Evolutionary conservation across 2,113 vertebrate genomes (phyloP).

Genomic region (Tupaia chinensis): DNA sequence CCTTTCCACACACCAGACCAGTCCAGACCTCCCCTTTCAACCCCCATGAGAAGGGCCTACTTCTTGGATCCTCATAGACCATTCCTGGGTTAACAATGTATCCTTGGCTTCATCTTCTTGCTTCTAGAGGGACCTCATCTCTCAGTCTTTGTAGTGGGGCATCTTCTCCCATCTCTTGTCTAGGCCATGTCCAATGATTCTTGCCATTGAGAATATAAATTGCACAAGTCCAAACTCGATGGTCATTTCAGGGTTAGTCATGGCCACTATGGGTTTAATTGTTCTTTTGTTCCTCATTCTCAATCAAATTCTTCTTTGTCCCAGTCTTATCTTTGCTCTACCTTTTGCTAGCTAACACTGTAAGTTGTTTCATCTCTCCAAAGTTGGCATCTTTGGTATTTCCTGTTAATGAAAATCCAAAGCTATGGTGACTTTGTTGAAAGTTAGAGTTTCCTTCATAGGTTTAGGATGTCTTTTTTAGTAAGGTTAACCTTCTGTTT

Average conservation of each 20-base stretch:
- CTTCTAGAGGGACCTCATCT: not conserved
- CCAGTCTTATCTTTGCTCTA: not conserved
- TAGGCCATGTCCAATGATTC: not conserved
- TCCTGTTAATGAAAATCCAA: not conserved
- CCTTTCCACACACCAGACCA: not conserved
- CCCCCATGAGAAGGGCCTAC: accelerated
- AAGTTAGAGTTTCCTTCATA: not conserved
- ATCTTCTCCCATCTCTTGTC: not conserved
- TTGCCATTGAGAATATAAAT: not conserved
- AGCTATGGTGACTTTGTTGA: not conserved
- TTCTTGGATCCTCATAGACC: not conserved
- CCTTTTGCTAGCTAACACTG: not conserved
- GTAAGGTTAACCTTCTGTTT: not conserved
- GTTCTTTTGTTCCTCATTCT: not conserved
- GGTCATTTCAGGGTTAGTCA: not conserved
- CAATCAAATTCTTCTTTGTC: not conserved
- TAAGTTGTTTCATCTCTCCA: not conserved
- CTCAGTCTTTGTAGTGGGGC: not conserved
- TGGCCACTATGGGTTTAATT: not conserved
- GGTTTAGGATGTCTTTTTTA: not conserved
- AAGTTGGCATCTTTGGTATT: not conserved
- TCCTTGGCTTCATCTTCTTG: not conserved
- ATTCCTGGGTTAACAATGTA: not conserved
- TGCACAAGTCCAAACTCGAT: not conserved
- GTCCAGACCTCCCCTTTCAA: too few species aligned